Conservation (phyloP, 2,797 vertebrate species). For the Lateolabrax maculatus region DNA sequence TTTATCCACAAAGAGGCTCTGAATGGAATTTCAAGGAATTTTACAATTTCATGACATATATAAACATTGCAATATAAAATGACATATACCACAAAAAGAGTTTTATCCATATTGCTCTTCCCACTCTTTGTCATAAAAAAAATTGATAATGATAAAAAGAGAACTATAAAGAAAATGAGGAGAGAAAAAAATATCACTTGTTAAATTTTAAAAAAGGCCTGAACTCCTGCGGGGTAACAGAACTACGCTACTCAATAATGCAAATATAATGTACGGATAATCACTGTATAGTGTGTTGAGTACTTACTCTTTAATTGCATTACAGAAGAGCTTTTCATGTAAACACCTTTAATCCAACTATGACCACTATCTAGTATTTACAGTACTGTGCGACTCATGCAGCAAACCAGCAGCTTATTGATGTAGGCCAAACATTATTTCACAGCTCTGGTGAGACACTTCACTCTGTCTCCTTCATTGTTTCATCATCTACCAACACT, state of each 20-base stretch:
- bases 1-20: neutral
- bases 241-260: conserved; percentile 11
- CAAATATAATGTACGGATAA: conserved; percentile 6
- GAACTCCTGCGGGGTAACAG: neutral
- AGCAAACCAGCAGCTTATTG: conserved; percentile 27
- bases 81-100: neutral
- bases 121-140: neutral
- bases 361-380: neutral
- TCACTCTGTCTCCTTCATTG: neutral
- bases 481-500: conserved; percentile 37
- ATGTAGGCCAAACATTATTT: conserved; percentile 29
- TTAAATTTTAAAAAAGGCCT: neutral
- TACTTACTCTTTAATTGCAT: neutral
- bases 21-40: neutral
- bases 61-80: neutral
- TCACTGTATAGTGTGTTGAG: neutral
- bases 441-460: conserved; percentile 35
- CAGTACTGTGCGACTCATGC: neutral
- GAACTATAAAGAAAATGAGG: neutral
- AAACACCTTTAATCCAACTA: conserved; percentile 26
- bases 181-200: neutral
- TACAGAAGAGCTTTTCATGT: conserved; percentile 9
- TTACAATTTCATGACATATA: neutral
- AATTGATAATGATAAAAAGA: neutral
- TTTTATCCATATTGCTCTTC: neutral